Conservation (phyloP, 2,888 invertebrate genomes). For the Cactoblastis cactorum region DNA sequence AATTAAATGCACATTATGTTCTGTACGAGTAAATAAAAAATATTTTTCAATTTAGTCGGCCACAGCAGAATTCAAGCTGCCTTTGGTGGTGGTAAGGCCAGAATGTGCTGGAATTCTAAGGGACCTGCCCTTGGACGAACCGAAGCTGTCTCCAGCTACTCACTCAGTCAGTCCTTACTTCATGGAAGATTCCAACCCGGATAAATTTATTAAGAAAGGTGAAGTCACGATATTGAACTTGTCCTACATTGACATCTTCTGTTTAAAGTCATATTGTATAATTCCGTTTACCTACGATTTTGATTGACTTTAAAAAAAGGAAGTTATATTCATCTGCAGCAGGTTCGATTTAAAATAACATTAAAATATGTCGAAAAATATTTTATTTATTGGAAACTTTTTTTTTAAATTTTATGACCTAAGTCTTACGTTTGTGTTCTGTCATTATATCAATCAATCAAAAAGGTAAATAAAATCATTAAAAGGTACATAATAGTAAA, state of each 20-base stretch:
- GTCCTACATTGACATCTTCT: no score
- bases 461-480: no score
- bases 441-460: constrained; percentile 10
- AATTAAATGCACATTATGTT: background rate
- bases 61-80: constrained; percentile 84
- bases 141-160: constrained; percentile 78
- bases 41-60: constrained; percentile 77
- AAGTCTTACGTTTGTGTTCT: constrained; percentile 9
- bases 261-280: no score
- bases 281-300: no score
- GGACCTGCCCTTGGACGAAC: constrained; percentile 80
- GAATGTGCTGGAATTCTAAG: constrained; percentile 83
- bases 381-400: background rate
- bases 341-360: no score
- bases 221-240: constrained; percentile 26
- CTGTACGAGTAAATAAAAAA: no score
- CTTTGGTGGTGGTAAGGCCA: constrained; percentile 82
- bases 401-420: background rate
- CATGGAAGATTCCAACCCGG: constrained; percentile 80
- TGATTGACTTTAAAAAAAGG: no score
- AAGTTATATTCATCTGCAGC: no score
- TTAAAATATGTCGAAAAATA: no score
- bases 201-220: constrained; percentile 84
- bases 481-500: constrained; percentile 14
- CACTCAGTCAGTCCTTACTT: constrained; percentile 83